Percentiles rank a stretch among this genome's conserved stretches.
Evolutionary conservation across 2,888 invertebrate genomes (phyloP).

Genomic region (Creontiades dilutus): DNA sequence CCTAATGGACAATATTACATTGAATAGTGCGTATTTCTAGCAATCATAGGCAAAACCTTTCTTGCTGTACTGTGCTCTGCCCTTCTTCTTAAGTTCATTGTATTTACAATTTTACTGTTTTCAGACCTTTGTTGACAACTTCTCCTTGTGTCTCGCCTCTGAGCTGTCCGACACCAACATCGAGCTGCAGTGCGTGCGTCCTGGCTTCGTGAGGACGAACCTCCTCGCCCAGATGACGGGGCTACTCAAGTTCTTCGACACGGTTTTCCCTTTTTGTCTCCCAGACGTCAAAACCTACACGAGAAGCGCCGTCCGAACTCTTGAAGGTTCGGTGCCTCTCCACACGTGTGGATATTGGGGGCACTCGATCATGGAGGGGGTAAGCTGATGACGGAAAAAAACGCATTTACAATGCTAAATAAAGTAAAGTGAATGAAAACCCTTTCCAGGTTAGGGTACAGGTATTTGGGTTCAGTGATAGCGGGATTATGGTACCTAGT

Average conservation of each 20-base stretch:
- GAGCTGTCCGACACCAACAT: slow-evolving; percentile 50
- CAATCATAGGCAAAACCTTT: no score
- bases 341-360: slow-evolving; percentile 54
- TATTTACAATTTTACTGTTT: not conserved
- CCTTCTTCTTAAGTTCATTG: no score
- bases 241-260: slow-evolving; percentile 44
- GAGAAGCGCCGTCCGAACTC: slow-evolving; percentile 50
- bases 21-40: no score
- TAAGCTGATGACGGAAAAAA: not conserved
- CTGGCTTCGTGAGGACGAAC: slow-evolving; percentile 56
- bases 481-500: no score
- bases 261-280: slow-evolving; percentile 20
- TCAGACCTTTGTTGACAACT: slow-evolving; percentile 61
- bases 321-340: slow-evolving; percentile 47
- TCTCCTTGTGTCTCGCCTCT: slow-evolving; percentile 27
- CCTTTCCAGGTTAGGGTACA: no score
- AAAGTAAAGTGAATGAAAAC: no score
- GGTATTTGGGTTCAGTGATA: no score
- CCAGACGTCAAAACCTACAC: slow-evolving; percentile 19
- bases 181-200: slow-evolving; percentile 51
- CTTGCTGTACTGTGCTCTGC: no score
- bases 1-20: no score
- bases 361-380: not conserved
- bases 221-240: slow-evolving; percentile 29
- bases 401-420: no score